A percentile compares a stretch with the other conserved stretches of the same genome.
These are phyloP conservation scores for Carassius auratus DNA, from an alignment of 2,113 vertebrate genomes.

Conservation along the genomic window DNA sequence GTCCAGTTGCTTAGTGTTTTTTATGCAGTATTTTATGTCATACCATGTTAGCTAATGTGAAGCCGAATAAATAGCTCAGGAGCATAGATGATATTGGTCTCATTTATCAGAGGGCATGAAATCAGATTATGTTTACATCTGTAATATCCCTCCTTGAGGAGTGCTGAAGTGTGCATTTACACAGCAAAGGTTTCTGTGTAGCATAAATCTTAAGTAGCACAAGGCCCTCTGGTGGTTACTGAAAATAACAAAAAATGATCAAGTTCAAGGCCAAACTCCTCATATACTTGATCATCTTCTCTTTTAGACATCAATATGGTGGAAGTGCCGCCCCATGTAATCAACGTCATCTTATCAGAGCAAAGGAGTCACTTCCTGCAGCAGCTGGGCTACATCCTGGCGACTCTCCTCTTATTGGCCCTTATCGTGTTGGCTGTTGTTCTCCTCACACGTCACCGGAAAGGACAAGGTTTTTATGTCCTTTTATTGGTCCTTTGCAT, in stretches of 20 bases:
- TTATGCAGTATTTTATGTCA: background rate
- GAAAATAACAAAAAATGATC: background rate
- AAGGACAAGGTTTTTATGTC: conserved; percentile 73
- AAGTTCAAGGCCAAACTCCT: conserved; percentile 22
- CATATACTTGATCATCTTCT: conserved; percentile 23
- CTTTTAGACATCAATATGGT: conserved; percentile 76
- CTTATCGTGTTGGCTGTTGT: conserved; percentile 82
- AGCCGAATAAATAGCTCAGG: background rate
- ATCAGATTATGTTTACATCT: background rate
- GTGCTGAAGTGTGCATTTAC: background rate
- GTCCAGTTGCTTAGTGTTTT: too few relatives aligned
- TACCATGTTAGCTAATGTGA: background rate
- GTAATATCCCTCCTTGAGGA: background rate
- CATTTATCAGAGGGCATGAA: background rate
- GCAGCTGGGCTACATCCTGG: conserved; percentile 90
- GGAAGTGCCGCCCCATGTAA: conserved; percentile 81
- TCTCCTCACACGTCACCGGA: conserved; percentile 78
- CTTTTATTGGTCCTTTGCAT: conserved; percentile 41
- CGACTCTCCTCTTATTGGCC: conserved; percentile 84
- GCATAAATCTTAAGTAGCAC: background rate
- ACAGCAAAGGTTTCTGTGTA: background rate
- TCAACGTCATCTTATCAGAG: conserved; percentile 90
- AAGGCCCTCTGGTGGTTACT: conserved; percentile 45
- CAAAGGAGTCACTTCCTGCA: conserved; percentile 85
- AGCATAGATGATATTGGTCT: background rate